Evolutionary conservation across 2,888 invertebrate species (phyloP).

Genomic region (Julus scandinavius): DNA sequence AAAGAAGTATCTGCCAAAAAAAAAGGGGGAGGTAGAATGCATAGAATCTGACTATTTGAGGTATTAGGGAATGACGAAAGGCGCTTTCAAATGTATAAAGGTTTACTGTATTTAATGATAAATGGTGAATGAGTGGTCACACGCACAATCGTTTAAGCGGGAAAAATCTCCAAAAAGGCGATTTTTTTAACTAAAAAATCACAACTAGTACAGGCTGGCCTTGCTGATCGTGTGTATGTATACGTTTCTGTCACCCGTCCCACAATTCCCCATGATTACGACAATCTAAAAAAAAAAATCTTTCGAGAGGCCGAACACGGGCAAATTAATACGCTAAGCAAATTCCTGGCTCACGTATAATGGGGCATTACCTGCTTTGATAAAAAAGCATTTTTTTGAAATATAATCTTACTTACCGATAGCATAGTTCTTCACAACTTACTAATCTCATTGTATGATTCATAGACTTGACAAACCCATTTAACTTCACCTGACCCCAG

Average conservation of each 20-base stretch:
- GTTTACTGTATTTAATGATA: constrained; percentile 24
- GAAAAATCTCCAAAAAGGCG: not conserved
- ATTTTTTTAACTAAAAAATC: not conserved
- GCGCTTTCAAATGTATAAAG: not conserved
- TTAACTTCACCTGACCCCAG: not conserved
- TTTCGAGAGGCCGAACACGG: not conserved
- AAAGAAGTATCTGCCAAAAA: not conserved
- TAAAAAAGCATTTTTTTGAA: constrained; percentile 2
- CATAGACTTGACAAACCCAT: not conserved
- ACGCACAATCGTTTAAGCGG: constrained; percentile 13
- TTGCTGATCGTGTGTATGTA: constrained; percentile 14
- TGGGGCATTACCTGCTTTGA: constrained; percentile 30
- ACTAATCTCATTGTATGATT: not conserved
- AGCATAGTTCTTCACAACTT: not conserved
- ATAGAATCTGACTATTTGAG: constrained; percentile 3
- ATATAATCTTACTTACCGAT: not conserved
- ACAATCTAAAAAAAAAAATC: not conserved
- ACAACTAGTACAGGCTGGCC: constrained; percentile 8
- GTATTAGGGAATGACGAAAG: not conserved
- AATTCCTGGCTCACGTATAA: not conserved
- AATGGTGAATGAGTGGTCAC: not conserved
- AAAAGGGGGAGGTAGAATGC: not conserved
- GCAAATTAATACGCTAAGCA: not conserved
- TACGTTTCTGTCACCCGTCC: constrained; percentile 39
- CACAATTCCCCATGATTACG: constrained; percentile 1